Base-by-base conservation (phyloP, 1,140 invertebrate genomes). In the Pomacea maculata region DNA sequence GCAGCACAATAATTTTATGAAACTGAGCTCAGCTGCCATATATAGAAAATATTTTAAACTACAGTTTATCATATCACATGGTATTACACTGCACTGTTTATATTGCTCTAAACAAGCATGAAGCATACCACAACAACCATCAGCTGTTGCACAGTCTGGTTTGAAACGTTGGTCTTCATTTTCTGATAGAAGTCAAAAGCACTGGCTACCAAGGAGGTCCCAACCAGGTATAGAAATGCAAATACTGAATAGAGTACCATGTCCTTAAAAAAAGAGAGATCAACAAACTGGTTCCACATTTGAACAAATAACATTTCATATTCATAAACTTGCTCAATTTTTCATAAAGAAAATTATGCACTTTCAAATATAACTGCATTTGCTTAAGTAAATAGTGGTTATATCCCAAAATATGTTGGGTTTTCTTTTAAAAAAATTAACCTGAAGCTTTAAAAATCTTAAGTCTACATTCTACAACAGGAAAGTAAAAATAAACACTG, bases 141-240 rank as follows among this genome's bases (percentile, higher is more conserved):
- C 9, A 88, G 85, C 71, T 87, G 85, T 25, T 84, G 77, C 19
- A 86, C 84, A 11, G 85, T 87, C 29, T 84, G 77, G 63, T 79
- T 54, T 7, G 84, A 82, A 14, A 88, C 84, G 71, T 85, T 76
- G n/a, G 78, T 85, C 64, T 81, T 82, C 85, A 88, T 87, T 65
- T 87, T 86, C 78, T 86, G 76, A 81, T 87, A 87, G 65, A 86
- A 87, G 73, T 87, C 87, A 83, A 88, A 86, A 63, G 86, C 86
- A 83, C 86, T 87, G 25, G 87, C 87, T 65, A 88, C 85, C 17
- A 88, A 83, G 45, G 87, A 88, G 19, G 87, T 81, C 1, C 84
- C 85, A 19, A 88, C 83, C 15, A 88, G 83, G 65, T 87, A 87
- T 10, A 87, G 72, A 79, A 88, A 87, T 21, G 87, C 82, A 85